Conservation (phyloP, 2,888 invertebrate species). For the Caenorhabditis virilis region DNA sequence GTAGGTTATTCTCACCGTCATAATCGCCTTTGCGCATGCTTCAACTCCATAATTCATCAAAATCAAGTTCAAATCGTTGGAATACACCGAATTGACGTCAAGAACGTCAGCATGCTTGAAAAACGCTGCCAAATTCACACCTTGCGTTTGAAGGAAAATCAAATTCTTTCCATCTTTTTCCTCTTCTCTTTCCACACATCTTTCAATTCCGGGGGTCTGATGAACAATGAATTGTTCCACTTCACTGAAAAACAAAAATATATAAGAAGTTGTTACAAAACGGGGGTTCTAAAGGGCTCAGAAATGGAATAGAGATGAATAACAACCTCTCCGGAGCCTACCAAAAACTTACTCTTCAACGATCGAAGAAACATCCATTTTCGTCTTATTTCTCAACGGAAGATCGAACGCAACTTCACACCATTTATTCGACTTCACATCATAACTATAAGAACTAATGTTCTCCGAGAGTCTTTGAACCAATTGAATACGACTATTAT, state of each 20-base stretch:
- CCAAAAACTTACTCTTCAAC: slow-evolving; percentile 71
- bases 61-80: slow-evolving; percentile 91
- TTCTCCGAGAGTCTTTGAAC: slow-evolving; percentile 17
- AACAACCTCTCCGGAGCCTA: too few relatives aligned
- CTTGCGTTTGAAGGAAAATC: slow-evolving; percentile 84
- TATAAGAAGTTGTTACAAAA: slow-evolving; percentile 2
- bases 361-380: slow-evolving; percentile 80
- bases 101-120: slow-evolving; percentile 81
- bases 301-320: too few relatives aligned
- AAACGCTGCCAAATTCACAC: slow-evolving; percentile 88
- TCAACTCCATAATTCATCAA: slow-evolving; percentile 88
- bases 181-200: slow-evolving; percentile 80
- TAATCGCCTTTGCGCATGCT: slow-evolving; percentile 87
- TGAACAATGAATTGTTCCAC: slow-evolving; percentile 74
- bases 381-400: slow-evolving; percentile 72
- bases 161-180: slow-evolving; percentile 67
- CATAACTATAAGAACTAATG: slow-evolving; percentile 76
- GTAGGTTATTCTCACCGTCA: too few relatives aligned
- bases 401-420: slow-evolving; percentile 80
- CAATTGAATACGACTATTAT: slow-evolving; percentile 5
- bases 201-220: slow-evolving; percentile 81
- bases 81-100: slow-evolving; percentile 76
- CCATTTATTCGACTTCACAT: slow-evolving; percentile 81
- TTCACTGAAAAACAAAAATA: slow-evolving; percentile 71
- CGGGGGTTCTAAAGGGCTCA: too few relatives aligned